Evolutionary conservation across 2,888 invertebrate species (phyloP).

Genomic region (Erebia palarica): DNA sequence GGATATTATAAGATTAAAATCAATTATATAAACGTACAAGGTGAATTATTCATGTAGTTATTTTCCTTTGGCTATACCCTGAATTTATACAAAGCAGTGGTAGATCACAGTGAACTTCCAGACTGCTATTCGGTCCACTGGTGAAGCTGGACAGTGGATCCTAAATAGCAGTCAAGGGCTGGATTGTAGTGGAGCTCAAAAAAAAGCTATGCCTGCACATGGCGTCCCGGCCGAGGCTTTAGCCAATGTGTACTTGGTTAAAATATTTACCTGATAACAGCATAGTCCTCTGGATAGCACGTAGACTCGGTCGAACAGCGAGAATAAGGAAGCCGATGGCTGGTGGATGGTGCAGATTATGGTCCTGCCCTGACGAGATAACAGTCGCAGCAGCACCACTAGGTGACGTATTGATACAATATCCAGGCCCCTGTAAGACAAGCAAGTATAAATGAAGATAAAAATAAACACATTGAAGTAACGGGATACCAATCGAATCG

Average conservation of each 20-base stretch:
- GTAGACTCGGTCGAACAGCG: conserved; percentile 88
- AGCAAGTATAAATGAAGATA: background rate
- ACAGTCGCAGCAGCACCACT: conserved; percentile 85
- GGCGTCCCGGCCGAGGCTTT: background rate
- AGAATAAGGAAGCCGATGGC: conserved; percentile 89
- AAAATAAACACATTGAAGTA: background rate
- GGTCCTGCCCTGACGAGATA: conserved; percentile 87
- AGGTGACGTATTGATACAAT: conserved; percentile 88
- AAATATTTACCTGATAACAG: conserved; percentile 73
- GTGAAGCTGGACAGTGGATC: too few relatives aligned
- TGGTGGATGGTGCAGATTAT: conserved; percentile 92
- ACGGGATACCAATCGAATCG: too few relatives aligned
- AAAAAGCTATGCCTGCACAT: background rate
- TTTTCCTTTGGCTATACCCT: too few relatives aligned
- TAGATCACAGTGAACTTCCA: too few relatives aligned
- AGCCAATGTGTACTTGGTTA: background rate
- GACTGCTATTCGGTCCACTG: too few relatives aligned
- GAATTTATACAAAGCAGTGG: too few relatives aligned
- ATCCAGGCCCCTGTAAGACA: conserved; percentile 85
- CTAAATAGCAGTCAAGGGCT: too few relatives aligned
- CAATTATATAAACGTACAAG: too few relatives aligned
- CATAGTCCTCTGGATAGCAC: conserved; percentile 83
- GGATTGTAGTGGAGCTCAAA: too few relatives aligned
- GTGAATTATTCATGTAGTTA: too few relatives aligned
- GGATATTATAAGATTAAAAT: too few relatives aligned